Evolutionary conservation across 2,113 vertebrate genomes (phyloP), one percentile per base, ranked within the genome.

Genomic region (Nothobranchius furzeri): DNA sequence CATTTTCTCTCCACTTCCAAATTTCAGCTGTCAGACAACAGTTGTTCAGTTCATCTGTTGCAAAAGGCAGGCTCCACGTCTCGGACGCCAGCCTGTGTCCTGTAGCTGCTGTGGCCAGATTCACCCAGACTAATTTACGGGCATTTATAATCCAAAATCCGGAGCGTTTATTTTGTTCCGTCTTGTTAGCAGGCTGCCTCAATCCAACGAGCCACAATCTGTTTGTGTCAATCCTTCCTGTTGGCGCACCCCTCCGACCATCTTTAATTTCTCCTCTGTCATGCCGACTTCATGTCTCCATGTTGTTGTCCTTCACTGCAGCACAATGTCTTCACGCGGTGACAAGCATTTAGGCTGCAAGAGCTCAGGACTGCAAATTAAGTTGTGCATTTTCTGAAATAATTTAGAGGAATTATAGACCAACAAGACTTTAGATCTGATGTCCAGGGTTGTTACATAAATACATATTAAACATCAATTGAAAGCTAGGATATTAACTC

Each of bases 1-100:
- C 25, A 12, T 70, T 64, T 37, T 6, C 54, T 7, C 30, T 71
- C 12, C 12, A 4, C 10, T 12, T 73, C 65, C 66, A 72, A 70
- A 40, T 68, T 54, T 78, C 75, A 84, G 75, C 81, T 77, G 82
- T 73, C 81, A 69, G 64, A 46, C 14, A 59, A 67, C 83, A 86
- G 81, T 78, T 85, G 83, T 15, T 54, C n/a, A 1, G 52, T 45
- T 72, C 60, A 64, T 75, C 76, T 82, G 64, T 51, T 63, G 70
- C 49, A 17, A 7, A 0, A 6, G 20, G 64, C 72, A 73, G 71
- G 63, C 68, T 80, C 8, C 20, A 6, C 1, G 64, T 79, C 78
- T 81, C 70, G 48, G 30, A 51, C 73, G 52, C 76, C 81, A 65
- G 63, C 2, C 47, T 1, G 15, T 12, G 8, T 25, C n/a, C 6